Evolutionary conservation across 2,888 invertebrate genomes (phyloP), one percentile per base, ranked within the genome.

Genomic region (Agrotis clavis): DNA sequence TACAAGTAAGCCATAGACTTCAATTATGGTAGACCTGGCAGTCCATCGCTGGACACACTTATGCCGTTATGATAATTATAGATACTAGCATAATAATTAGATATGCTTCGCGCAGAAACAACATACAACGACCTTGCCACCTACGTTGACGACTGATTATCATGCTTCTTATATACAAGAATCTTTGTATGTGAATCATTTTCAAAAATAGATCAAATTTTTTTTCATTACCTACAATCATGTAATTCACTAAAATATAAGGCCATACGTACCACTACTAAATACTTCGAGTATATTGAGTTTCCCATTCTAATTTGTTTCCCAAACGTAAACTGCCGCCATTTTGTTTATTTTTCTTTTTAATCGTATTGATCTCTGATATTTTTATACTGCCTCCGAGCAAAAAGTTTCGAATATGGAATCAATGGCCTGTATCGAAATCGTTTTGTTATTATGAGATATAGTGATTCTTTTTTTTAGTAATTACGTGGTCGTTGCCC

Each of bases 91-190:
- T 59, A 60, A 63, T 54, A 80, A 67, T 81, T 70, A 81, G 47
- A 54, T 50, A 65, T 70, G 63, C 61, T 60, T 21, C 25, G 53
- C 77, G 67, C 79, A 77, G 71, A 54, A 74, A 81, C 73, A 74
- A 72, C 61, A 77, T 54, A 50, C 30, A 77, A 79, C 71, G 87
- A 84, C 89, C 89, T 89, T 87, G 87, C 85, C 65, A 83, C 88
- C 89, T 84, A 90, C 88, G 78, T 74, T 60, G 72, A 74, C 67
- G 71, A 71, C 57, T 72, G 75, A 80, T 67, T 74, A 85, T 63
- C 65, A 63, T 67, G 41, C 64, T 73, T 60, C 51, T 25, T 70
- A 67, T 1, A 60, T 70, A 71, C 69, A 68, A 74, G 53, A 62
- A 70, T 72, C 59, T 71, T 70, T 59, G 30, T 70, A 68, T 59